phyloP scores from a whole-genome alignment of 2,888 invertebrate species.

The Trachelus iudaicus region DNA sequence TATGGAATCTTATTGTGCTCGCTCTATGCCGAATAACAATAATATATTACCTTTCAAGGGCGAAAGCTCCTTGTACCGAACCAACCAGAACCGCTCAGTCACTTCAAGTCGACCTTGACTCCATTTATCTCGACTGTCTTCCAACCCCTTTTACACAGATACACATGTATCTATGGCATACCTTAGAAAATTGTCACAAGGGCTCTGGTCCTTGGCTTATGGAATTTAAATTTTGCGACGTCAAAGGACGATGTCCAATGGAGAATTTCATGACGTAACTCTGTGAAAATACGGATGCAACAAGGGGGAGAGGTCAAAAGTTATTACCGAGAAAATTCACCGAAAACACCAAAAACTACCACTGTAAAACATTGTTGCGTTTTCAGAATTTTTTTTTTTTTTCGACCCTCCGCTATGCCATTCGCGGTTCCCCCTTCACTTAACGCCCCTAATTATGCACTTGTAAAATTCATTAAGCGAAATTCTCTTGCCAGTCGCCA shows the following conservation, averaged over 20 bases:
- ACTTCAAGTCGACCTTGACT: not conserved
- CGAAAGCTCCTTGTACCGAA: not conserved
- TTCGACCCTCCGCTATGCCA: not conserved
- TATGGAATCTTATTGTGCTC: not conserved
- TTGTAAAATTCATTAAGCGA: not conserved
- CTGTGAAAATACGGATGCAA: not conserved
- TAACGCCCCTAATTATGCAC: not conserved
- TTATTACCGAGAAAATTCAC: not conserved
- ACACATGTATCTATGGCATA: not conserved
- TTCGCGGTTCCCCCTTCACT: too few relatives aligned
- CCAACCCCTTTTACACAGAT: not conserved
- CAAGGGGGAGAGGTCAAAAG: not conserved
- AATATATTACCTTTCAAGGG: conserved; percentile 8
- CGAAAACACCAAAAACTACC: not conserved
- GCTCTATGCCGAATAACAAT: conserved; percentile 6
- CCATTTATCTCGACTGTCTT: not conserved
- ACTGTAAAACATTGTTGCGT: not conserved
- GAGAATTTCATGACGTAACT: not conserved
- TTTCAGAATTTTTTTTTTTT: not conserved
- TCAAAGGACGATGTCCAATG: not conserved
- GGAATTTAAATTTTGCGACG: not conserved
- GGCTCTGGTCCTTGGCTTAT: not conserved
- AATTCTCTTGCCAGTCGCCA: not conserved
- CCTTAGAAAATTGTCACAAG: too few relatives aligned
- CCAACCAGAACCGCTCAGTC: not conserved